Percentiles rank a stretch among this genome's conserved stretches.
Conservation (phyloP, 1,140 invertebrate species). For the Zelostemma sp. region DNA sequence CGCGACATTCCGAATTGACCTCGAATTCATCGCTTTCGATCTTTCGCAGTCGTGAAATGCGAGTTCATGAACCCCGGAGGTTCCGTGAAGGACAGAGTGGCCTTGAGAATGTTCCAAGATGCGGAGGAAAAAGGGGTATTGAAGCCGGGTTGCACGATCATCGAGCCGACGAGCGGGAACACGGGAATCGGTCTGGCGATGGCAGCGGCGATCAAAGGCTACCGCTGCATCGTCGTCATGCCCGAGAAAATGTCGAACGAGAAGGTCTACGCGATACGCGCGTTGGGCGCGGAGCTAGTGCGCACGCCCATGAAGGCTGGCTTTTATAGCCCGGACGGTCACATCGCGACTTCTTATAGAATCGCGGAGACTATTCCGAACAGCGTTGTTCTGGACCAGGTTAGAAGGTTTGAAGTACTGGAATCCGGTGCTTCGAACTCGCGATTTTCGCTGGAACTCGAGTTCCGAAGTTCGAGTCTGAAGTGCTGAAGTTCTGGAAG, state of each 20-base stretch:
- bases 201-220: slow-evolving; percentile 94
- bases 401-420: too few species aligned
- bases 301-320: slow-evolving; percentile 93
- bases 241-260: slow-evolving; percentile 99
- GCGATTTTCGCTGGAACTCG: too few species aligned
- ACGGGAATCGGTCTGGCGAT: too few species aligned
- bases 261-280: slow-evolving; percentile 89
- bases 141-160: slow-evolving; percentile 91
- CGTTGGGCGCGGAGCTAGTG: slow-evolving; percentile 95
- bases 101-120: slow-evolving; percentile 93
- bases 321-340: slow-evolving; percentile 89
- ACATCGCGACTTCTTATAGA: slow-evolving; percentile 90
- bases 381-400: slow-evolving; percentile 95
- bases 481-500: too few species aligned
- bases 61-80: slow-evolving; percentile 99
- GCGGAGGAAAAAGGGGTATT: slow-evolving; percentile 90
- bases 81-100: slow-evolving; percentile 98
- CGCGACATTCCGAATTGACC: too few species aligned
- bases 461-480: too few species aligned
- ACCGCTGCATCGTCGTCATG: slow-evolving; percentile 98
- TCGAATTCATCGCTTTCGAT: too few species aligned
- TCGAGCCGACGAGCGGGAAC: slow-evolving; percentile 96
- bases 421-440: too few species aligned
- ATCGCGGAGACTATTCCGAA: slow-evolving; percentile 89
- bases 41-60: slow-evolving; percentile 91